Conservation (phyloP, 2,113 vertebrate species). For the Melozone crissalis region DNA sequence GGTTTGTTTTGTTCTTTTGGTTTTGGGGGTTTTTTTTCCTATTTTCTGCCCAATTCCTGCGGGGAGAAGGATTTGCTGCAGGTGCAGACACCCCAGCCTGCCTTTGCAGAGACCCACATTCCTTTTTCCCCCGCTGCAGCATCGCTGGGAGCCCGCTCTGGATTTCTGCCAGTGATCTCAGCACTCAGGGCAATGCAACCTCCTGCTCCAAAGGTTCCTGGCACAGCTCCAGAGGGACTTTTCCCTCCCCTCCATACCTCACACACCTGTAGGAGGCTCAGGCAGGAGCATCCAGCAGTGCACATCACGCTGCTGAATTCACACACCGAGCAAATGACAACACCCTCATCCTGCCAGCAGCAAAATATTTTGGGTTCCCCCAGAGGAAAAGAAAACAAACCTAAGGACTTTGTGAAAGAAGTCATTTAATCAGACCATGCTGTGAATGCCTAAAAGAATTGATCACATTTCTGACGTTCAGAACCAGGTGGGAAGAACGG, state of each 20-base stretch:
- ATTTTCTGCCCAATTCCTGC: background rate
- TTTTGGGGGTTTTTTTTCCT: background rate
- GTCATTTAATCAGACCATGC: background rate
- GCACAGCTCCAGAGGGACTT: background rate
- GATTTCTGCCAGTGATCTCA: background rate
- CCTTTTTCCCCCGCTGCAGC: background rate
- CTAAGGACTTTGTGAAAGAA: background rate
- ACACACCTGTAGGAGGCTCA: background rate
- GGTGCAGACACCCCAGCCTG: background rate
- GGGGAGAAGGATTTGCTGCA: background rate
- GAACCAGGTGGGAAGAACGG: background rate
- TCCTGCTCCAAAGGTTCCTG: background rate
- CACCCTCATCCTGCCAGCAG: background rate
- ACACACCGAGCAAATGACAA: background rate
- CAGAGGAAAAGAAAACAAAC: background rate
- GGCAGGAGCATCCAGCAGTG: background rate
- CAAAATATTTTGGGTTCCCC: background rate
- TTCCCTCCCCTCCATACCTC: background rate
- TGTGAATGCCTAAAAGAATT: background rate
- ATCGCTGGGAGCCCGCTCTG: background rate
- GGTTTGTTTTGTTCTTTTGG: background rate
- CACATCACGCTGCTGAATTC: fast-evolving
- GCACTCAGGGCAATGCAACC: fast-evolving
- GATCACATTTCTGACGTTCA: fast-evolving
- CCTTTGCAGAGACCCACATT: background rate